Conservation (phyloP, 1,140 invertebrate genomes). For the Zaprionus kolodkinae region DNA sequence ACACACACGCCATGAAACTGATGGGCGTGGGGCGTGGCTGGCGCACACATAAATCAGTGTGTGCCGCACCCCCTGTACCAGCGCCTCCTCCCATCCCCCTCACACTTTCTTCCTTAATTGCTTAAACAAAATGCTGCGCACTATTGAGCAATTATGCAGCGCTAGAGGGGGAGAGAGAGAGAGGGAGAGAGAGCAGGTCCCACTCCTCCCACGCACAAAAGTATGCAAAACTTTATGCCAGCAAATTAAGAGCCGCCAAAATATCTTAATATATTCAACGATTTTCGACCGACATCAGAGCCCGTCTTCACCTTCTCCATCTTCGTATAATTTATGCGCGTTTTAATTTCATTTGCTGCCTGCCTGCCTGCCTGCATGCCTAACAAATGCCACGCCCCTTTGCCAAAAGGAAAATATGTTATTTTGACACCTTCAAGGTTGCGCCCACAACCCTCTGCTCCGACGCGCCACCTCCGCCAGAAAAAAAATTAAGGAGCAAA, state of each 20-base stretch:
- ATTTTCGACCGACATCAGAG: constrained; percentile 39
- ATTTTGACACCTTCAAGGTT: constrained; percentile 82
- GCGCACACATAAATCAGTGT: constrained; percentile 62
- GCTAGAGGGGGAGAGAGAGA: too few relatives aligned
- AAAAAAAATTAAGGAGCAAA: constrained; percentile 9
- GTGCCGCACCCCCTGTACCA: not conserved
- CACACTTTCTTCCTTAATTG: constrained; percentile 58
- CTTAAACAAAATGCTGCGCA: constrained; percentile 71
- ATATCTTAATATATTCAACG: constrained; percentile 80
- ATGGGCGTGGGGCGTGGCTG: constrained; percentile 21
- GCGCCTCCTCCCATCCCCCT: constrained; percentile 1
- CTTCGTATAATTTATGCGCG: constrained; percentile 75
- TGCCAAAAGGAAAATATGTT: constrained; percentile 64
- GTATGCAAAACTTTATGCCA: constrained; percentile 53
- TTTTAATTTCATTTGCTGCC: constrained; percentile 80
- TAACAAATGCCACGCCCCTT: constrained; percentile 70
- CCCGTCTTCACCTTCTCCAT: constrained; percentile 3
- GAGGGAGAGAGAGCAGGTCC: too few relatives aligned
- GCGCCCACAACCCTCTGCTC: constrained; percentile 22
- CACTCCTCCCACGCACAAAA: constrained; percentile 1
- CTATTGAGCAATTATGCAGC: constrained; percentile 75
- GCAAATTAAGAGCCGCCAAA: constrained; percentile 54
- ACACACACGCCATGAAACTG: constrained; percentile 14
- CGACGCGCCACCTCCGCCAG: not conserved
- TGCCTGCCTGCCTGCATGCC: constrained; percentile 58